Conservation (phyloP, 2,797 vertebrate genomes). For the Tenualosa ilisha region DNA sequence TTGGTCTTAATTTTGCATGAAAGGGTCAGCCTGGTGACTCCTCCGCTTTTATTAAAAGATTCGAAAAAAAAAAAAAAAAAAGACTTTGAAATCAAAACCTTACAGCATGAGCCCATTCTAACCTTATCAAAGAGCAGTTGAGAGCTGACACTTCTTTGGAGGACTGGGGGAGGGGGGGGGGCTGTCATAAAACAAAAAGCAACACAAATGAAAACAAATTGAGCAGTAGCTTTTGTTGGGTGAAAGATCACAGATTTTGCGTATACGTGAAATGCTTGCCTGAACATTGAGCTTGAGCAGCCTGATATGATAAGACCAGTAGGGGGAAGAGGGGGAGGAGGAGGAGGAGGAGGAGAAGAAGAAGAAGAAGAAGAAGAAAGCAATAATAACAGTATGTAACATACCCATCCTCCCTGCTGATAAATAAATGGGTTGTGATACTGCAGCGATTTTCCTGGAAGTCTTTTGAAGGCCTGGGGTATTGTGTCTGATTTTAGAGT, state of each 20-base stretch:
- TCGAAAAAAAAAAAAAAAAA: not conserved
- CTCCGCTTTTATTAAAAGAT: not conserved
- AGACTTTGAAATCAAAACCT: not conserved
- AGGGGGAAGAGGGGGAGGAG: too few relatives aligned
- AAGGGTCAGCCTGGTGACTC: not conserved
- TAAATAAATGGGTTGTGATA: slow-evolving; percentile 14
- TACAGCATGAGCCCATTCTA: not conserved
- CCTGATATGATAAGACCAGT: not conserved
- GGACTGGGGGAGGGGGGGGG: too few relatives aligned
- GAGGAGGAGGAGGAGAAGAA: not conserved
- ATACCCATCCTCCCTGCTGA: not conserved
- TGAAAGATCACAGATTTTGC: not conserved
- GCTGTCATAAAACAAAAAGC: not conserved
- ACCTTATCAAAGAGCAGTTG: not conserved
- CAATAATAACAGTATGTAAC: not conserved
- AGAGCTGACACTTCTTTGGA: not conserved
- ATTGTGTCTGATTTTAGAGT: slow-evolving; percentile 19
- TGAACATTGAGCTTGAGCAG: too few relatives aligned
- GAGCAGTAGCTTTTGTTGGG: not conserved
- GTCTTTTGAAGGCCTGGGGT: not conserved
- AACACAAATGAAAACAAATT: not conserved
- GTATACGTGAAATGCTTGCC: not conserved
- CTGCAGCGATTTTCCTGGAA: not conserved
- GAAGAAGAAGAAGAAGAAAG: not conserved
- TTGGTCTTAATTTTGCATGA: slow-evolving; percentile 14